These are phyloP conservation scores for Manis crassicaudata DNA, from an alignment of 2,797 vertebrate species.

Conservation along the genomic window DNA sequence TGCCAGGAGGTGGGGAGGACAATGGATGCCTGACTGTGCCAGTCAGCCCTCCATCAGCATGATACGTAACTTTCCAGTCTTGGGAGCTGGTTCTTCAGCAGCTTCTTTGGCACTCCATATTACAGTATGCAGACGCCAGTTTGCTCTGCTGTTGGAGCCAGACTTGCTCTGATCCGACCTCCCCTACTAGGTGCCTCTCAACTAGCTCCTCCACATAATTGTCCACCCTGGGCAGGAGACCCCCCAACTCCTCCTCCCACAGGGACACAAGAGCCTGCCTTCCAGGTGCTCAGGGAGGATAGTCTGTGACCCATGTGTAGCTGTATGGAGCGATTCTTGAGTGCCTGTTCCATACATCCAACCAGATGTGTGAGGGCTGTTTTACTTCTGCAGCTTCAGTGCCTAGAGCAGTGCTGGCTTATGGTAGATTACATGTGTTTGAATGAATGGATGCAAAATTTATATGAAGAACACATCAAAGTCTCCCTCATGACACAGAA, in stretches of 20 bases:
- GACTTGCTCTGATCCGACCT: too few species aligned
- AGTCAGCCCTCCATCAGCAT: background rate
- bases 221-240: fast-evolving
- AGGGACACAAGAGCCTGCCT: background rate
- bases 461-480: background rate
- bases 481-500: background rate
- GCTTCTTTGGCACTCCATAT: background rate
- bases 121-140: background rate
- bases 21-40: background rate
- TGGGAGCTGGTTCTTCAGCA: background rate
- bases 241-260: background rate
- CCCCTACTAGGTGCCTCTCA: background rate
- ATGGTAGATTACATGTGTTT: background rate
- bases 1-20: background rate
- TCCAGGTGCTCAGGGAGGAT: background rate
- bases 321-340: background rate
- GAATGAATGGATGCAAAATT: background rate
- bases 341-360: background rate
- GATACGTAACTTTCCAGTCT: background rate
- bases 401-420: too few species aligned
- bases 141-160: background rate
- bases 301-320: background rate
- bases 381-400: background rate
- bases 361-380: background rate
- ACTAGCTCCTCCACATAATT: background rate